These are phyloP conservation scores for Aleadryas rufinucha DNA, from an alignment of 2,113 vertebrate species.

Conservation along the genomic window DNA sequence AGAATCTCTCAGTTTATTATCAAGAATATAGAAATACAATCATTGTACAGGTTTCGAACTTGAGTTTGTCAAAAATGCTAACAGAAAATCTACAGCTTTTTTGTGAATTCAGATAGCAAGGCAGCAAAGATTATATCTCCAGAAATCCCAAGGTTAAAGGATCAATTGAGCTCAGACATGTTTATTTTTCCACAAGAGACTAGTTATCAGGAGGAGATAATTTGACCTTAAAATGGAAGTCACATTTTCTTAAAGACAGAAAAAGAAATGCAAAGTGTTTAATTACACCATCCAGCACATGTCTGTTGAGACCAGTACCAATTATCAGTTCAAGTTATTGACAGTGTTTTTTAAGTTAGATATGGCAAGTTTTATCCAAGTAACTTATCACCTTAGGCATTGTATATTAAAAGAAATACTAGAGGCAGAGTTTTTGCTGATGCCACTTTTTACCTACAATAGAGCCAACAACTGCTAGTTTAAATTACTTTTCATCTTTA, in stretches of 20 bases:
- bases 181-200: slow-evolving; percentile 47
- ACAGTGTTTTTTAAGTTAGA: not conserved
- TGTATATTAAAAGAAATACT: not conserved
- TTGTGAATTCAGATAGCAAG: not conserved
- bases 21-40: not conserved
- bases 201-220: slow-evolving; percentile 46
- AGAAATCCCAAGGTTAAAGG: slow-evolving; percentile 22
- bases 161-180: slow-evolving; percentile 2
- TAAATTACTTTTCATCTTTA: not conserved
- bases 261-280: slow-evolving; percentile 10
- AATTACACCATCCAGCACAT: not conserved
- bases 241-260: not conserved
- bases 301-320: not conserved
- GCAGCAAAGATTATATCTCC: not conserved
- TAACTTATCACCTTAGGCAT: not conserved
- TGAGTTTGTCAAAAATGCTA: not conserved
- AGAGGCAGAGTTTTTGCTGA: not conserved
- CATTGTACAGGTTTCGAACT: not conserved
- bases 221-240: slow-evolving; percentile 24
- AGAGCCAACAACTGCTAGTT: not conserved
- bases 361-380: not conserved
- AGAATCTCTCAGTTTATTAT: not conserved
- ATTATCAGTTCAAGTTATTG: not conserved
- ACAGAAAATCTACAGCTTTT: not conserved
- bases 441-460: not conserved